Evolutionary conservation across 64 coral and sea anemone genomes (phyloP), one percentile per base, ranked within the genome.

Genomic region (Montipora efflorescens): DNA sequence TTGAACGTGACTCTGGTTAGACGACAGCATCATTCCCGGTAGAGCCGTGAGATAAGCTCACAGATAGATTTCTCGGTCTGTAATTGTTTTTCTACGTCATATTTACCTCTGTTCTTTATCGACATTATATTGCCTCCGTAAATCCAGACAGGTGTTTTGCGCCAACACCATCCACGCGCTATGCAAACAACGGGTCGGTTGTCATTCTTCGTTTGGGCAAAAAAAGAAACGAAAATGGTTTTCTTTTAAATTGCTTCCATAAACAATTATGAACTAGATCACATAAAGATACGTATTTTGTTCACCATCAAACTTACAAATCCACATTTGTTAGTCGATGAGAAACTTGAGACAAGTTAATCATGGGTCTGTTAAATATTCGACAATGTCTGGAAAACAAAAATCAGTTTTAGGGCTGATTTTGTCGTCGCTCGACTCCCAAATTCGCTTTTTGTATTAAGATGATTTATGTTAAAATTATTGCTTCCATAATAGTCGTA

Each of bases 71-170:
- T 28, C 66, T 49, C 10, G 8, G 44, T 72, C 44, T 22, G 19
- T 71, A 20, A 86, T 48, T 86, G 45, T 16, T 36, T 47, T 70
- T 84, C 62, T 69, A 15, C 69, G 7, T 5, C 66, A 68, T 5
- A 50, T 8, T 15, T 71, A 2, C 62, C 45, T 23, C 7, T 16
- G 13, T 22, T 48, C 66, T 51, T 71, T 86, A 23, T 64, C 66
- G 82, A 6, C 82, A 86, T 51, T 5, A 67, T 48, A 86, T 86
- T 86, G 62, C 71, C 59, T 18, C 15, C 20, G 13, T 49, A 36
- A 36, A 18, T 9, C 47, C 7, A 21, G 18, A 66, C 82, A 86
- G 82, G 82, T 86, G 82, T 86, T 71, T 67, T 21, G 6, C 10
- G 18, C 3, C 43, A 45, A 18, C 16, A 48, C 22, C 48, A 72